Evolutionary conservation across 92 coral and sea anemone genomes (phyloP), one percentile per base, ranked within the genome.

Genomic region (Isaurus tuberculatus): DNA sequence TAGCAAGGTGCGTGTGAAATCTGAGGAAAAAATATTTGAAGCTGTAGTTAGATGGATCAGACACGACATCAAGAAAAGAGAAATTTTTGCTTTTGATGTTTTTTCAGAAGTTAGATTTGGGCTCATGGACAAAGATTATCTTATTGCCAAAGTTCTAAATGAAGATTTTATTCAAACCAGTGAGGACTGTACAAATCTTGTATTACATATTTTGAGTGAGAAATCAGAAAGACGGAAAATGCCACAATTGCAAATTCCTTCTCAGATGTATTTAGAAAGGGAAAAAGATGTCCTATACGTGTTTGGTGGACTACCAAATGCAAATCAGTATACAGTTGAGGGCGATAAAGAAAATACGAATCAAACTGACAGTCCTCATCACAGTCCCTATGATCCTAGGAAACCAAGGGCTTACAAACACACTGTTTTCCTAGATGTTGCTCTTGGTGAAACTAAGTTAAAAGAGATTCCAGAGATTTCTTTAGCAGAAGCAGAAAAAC

Each of bases 1-100:
- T 48, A 88, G 89, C 44, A 91, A 87, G 72, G 86, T 93, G 30
- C 87, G 80, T 46, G 90, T 90, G 13, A 85, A 88, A 65, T 91
- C 93, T 5, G 98, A 93, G 65, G 75, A 79, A 8, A 74, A 83
- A 22, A 82, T 88, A 19, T 91, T 88, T 72, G 87, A 89, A 75
- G 81, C 90, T 10, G 91, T 89, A 55, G 74, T 89, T 71, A 86
- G 79, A 84, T 93, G 95, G 94, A 73, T 93, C 36, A 81, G 79
- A 25, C 79, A 81, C 55, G 88, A 91, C 53, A 31, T 73, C 7
- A 65, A 79, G 73, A 84, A 60, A 31, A 80, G 94, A 51, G 42
- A 34, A 57, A 58, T 84, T 25, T 34, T 83, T 61, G 94, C 89
- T 8, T 72, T 74, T 26, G 85, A 88, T 46, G 30, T 88, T 11